Percentiles rank a stretch among this genome's conserved stretches.
These are phyloP conservation scores for Adrianichthys oophorus DNA, from an alignment of 2,797 vertebrate species.

Conservation along the genomic window DNA sequence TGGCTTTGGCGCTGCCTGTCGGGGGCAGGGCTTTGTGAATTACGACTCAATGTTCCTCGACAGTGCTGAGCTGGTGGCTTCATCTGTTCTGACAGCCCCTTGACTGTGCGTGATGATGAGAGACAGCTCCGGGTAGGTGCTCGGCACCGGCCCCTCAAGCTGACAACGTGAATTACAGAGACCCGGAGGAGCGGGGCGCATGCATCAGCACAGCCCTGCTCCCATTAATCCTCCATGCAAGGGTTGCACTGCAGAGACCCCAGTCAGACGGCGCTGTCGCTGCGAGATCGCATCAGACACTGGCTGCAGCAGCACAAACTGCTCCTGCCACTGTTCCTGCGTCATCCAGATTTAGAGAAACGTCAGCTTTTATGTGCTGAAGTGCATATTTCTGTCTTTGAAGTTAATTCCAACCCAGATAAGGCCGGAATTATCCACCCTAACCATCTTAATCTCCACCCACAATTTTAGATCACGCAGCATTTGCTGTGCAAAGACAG, in stretches of 20 bases:
- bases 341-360: neutral
- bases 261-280: slow-evolving; percentile 19
- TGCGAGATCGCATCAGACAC: slow-evolving; percentile 22
- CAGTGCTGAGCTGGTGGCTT: slow-evolving; percentile 75
- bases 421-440: no score
- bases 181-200: slow-evolving; percentile 62
- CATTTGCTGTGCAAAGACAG: no score
- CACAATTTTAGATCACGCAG: no score
- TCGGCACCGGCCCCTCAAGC: slow-evolving; percentile 67
- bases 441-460: no score
- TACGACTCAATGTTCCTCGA: slow-evolving; percentile 73
- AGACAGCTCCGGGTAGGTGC: slow-evolving; percentile 74
- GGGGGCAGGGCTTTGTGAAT: slow-evolving; percentile 65
- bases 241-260: slow-evolving; percentile 45
- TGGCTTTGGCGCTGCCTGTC: slow-evolving; percentile 68
- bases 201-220: slow-evolving; percentile 72
- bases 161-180: slow-evolving; percentile 81
- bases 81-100: slow-evolving; percentile 80
- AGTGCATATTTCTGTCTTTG: no score
- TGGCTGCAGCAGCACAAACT: slow-evolving; percentile 13
- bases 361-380: no score
- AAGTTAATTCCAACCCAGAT: no score
- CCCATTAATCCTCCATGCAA: slow-evolving; percentile 63
- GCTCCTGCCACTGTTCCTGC: neutral
- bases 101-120: slow-evolving; percentile 80